These are phyloP conservation scores for Climacteris rufus DNA, from an alignment of 2,113 vertebrate species.

Conservation along the genomic window DNA sequence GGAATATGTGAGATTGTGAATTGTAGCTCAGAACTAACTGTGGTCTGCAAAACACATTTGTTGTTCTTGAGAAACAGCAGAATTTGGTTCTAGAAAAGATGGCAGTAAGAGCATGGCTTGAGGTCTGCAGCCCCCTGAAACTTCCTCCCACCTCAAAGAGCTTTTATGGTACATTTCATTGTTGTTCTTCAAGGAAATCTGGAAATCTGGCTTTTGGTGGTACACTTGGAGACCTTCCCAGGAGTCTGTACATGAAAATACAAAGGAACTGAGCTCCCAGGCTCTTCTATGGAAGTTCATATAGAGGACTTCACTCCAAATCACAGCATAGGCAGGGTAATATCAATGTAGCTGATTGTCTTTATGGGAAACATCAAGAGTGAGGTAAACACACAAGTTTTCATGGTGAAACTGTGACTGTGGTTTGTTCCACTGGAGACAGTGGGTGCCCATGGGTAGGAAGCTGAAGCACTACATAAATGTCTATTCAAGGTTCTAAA, in stretches of 20 bases:
- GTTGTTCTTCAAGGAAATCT: neutral
- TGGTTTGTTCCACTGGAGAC: accelerated
- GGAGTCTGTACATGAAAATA: neutral
- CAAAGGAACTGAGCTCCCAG: neutral
- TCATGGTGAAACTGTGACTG: neutral
- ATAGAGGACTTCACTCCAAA: neutral
- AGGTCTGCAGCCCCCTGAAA: neutral
- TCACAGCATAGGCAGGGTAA: accelerated
- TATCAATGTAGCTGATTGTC: neutral
- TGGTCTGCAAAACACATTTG: accelerated
- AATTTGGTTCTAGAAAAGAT: neutral
- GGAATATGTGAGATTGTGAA: accelerated
- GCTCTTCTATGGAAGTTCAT: neutral
- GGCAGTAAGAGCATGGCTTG: neutral
- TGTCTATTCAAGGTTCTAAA: neutral
- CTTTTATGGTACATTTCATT: neutral
- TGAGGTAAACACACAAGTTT: neutral
- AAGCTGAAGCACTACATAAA: neutral
- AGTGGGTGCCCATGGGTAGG: too few relatives aligned
- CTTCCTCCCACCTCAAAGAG: neutral
- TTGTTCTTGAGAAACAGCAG: neutral
- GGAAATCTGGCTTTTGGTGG: neutral
- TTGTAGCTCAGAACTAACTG: neutral
- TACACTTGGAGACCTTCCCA: neutral
- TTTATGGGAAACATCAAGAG: neutral